A percentile compares a stretch with the other conserved stretches of the same genome.
These are phyloP conservation scores for Ptychochromis oligacanthus DNA, from an alignment of 2,113 vertebrate species.

Conservation along the genomic window DNA sequence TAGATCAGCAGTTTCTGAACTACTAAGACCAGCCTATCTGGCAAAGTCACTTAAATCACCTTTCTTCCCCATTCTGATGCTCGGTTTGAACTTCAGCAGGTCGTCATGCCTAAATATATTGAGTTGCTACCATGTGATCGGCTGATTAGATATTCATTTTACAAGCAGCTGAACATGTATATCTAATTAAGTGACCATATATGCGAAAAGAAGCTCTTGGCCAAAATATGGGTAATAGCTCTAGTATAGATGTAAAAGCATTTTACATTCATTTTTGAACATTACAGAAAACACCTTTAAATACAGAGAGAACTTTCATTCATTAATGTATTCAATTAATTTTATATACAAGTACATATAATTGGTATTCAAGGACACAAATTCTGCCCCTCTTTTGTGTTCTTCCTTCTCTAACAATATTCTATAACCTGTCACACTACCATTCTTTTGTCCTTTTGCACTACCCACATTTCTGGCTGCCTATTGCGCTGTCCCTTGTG, in stretches of 20 bases:
- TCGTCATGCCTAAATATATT: too few relatives aligned
- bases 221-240: background rate
- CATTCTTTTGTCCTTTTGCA: slow-evolving; percentile 19
- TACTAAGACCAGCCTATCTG: too few relatives aligned
- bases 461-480: slow-evolving; percentile 36
- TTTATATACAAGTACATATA: background rate
- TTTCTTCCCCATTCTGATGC: too few relatives aligned
- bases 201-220: background rate
- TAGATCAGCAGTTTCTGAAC: too few relatives aligned
- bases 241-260: too few relatives aligned
- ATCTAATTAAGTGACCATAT: background rate
- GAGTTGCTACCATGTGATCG: background rate
- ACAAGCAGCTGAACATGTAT: background rate
- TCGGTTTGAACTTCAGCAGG: too few relatives aligned
- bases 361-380: background rate
- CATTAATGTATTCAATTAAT: background rate
- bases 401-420: background rate
- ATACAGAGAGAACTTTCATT: background rate
- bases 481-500: slow-evolving; percentile 49
- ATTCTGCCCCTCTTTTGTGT: slow-evolving; percentile 21
- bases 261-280: background rate
- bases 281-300: background rate
- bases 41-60: too few relatives aligned
- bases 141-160: background rate
- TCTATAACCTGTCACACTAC: slow-evolving; percentile 14